Evolutionary conservation across 2,888 invertebrate genomes (phyloP).

Genomic region (Tribolium freemani): DNA sequence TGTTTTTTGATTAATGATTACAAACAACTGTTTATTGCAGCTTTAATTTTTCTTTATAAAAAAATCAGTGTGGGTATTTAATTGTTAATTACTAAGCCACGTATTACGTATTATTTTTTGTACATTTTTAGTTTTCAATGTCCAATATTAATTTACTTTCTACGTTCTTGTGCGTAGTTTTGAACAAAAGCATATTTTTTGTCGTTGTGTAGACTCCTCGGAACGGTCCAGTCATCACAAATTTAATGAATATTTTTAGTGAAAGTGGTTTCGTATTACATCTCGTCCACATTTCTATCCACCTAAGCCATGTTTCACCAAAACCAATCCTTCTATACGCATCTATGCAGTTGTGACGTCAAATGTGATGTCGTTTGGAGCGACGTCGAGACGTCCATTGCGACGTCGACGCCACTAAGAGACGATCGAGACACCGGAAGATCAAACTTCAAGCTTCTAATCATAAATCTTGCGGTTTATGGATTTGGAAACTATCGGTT

Average conservation of each 20-base stretch:
- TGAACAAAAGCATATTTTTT: conserved; percentile 11
- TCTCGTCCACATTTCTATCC: conserved; percentile 21
- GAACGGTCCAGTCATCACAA: conserved; percentile 17
- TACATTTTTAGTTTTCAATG: too few species aligned
- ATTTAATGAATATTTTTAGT: conserved; percentile 41
- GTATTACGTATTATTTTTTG: too few species aligned
- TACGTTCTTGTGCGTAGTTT: not conserved
- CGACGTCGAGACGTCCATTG: conserved; percentile 31
- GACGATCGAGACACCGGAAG: conserved; percentile 25
- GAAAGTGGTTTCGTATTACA: conserved; percentile 24
- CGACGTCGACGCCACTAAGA: conserved; percentile 17
- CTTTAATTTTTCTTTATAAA: too few species aligned
- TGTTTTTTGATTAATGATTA: too few species aligned
- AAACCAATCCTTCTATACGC: conserved; percentile 11
- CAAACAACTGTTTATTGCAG: too few species aligned
- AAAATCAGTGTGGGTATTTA: too few species aligned
- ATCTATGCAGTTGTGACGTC: conserved; percentile 6
- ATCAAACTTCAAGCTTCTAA: conserved; percentile 10
- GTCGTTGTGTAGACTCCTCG: not conserved
- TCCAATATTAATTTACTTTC: conserved; percentile 8
- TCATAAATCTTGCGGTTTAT: conserved; percentile 19
- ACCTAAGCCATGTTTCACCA: not conserved
- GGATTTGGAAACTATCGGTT: conserved; percentile 16
- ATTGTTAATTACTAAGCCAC: too few species aligned
- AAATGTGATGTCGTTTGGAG: conserved; percentile 10